phyloP scores from a whole-genome alignment of 2,113 vertebrate genomes.

The Bungarus multicinctus region DNA sequence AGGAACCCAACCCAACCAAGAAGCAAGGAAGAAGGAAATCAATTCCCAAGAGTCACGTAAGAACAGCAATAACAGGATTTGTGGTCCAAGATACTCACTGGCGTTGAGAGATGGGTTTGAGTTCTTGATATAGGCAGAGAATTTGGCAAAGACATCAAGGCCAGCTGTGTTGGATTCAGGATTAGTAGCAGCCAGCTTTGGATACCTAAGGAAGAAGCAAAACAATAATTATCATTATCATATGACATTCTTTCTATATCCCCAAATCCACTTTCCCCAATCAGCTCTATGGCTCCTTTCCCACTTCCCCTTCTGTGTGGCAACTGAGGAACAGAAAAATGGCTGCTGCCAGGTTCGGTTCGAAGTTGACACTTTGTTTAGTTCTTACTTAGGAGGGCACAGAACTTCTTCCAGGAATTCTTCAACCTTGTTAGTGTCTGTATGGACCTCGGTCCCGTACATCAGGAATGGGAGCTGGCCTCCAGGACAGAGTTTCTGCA shows the following conservation, averaged over 20 bases:
- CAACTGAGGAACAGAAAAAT: too few relatives aligned
- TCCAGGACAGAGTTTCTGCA: slow-evolving; percentile 86
- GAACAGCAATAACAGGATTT: too few relatives aligned
- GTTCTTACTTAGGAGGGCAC: slow-evolving; percentile 79
- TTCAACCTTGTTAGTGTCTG: slow-evolving; percentile 93
- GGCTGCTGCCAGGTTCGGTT: too few relatives aligned
- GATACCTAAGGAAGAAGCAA: slow-evolving; percentile 69
- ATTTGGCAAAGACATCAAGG: slow-evolving; percentile 87
- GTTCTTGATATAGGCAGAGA: slow-evolving; percentile 91
- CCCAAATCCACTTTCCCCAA: background rate
- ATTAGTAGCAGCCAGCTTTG: slow-evolving; percentile 81
- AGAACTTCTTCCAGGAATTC: slow-evolving; percentile 89
- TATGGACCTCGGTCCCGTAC: slow-evolving; percentile 83
- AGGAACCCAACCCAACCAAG: background rate
- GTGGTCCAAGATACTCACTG: slow-evolving; percentile 67
- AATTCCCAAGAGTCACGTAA: background rate
- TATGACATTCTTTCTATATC: background rate
- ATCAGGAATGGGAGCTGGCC: slow-evolving; percentile 87
- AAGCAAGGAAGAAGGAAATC: slow-evolving; percentile 33
- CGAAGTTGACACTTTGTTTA: background rate
- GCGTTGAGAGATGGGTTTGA: slow-evolving; percentile 82
- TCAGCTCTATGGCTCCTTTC: background rate
- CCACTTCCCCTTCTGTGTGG: too few relatives aligned
- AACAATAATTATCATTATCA: too few relatives aligned
- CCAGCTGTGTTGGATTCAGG: slow-evolving; percentile 91